Percentiles rank a stretch among this genome's conserved stretches.
Conservation (phyloP, 2,797 vertebrate species). For the Bradypus variegatus region DNA sequence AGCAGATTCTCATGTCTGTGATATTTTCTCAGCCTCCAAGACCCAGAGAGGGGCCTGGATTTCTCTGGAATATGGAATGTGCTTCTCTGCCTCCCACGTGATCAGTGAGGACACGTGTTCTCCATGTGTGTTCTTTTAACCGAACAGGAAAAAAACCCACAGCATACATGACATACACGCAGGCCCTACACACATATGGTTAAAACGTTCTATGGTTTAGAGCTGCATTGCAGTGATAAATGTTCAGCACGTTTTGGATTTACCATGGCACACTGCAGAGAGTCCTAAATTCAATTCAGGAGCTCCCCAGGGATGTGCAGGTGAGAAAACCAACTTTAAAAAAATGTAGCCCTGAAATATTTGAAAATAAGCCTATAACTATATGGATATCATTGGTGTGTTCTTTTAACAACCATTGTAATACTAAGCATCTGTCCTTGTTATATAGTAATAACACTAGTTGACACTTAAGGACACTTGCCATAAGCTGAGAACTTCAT, state of each 20-base stretch:
- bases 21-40: neutral
- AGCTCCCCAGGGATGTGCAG: neutral
- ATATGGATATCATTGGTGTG: neutral
- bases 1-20: neutral
- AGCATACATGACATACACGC: fast-evolving
- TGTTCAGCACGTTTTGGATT: neutral
- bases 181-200: neutral
- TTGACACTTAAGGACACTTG: fast-evolving
- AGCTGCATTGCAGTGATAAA: neutral
- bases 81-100: neutral
- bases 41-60: neutral
- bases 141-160: neutral
- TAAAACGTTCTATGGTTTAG: neutral
- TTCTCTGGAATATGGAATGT: neutral
- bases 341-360: neutral
- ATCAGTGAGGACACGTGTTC: neutral
- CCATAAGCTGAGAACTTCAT: neutral
- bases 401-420: neutral
- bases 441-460: neutral
- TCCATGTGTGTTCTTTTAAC: neutral
- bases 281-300: neutral
- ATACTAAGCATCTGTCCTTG: neutral
- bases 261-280: neutral
- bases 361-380: neutral
- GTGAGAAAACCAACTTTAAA: neutral